Evolutionary conservation across 2,888 invertebrate genomes (phyloP).

Genomic region (Amiota minor): DNA sequence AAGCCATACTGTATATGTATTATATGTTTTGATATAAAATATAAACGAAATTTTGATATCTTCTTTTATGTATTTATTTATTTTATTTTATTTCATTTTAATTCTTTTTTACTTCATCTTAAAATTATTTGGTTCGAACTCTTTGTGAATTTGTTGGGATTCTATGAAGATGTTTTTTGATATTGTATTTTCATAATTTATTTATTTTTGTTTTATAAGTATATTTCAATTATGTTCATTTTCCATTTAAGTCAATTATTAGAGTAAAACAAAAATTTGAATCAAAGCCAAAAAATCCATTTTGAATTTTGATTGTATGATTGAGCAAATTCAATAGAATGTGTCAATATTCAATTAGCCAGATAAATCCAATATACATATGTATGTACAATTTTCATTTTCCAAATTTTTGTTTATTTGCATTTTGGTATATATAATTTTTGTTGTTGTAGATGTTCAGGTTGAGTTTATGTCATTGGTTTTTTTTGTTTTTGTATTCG

Average conservation of each 20-base stretch:
- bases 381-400: neutral
- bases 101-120: conserved; percentile 24
- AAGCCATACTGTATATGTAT: neutral
- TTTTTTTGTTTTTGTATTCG: conserved; percentile 29
- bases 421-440: neutral
- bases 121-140: neutral
- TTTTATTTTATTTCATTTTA: neutral
- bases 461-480: conserved; percentile 15
- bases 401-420: conserved; percentile 14
- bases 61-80: neutral
- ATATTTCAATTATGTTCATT: neutral
- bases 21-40: neutral
- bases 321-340: conserved; percentile 2
- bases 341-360: conserved; percentile 25
- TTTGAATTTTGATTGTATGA: conserved; percentile 41
- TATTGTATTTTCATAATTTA: no score
- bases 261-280: conserved; percentile 43
- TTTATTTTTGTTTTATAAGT: conserved; percentile 34
- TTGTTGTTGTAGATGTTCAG: neutral
- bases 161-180: no score
- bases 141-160: no score
- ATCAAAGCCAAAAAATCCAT: conserved; percentile 58
- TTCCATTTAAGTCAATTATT: conserved; percentile 5
- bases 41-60: neutral
- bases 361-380: conserved; percentile 8